Percentiles rank a stretch among this genome's conserved stretches.
Conservation (phyloP, 2,888 invertebrate species). For the Ophraella communa region DNA sequence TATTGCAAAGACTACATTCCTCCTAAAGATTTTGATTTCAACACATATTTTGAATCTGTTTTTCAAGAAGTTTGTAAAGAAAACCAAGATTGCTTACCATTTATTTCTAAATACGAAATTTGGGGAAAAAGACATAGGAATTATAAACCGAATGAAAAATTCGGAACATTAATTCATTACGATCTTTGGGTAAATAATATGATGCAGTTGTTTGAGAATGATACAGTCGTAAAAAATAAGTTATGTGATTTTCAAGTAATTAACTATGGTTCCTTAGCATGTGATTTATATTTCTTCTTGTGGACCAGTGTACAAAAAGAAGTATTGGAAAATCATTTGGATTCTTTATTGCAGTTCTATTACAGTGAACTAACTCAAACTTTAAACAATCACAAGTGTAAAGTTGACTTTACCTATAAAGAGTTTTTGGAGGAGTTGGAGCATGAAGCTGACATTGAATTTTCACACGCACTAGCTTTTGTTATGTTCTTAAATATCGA, state of each 20-base stretch:
- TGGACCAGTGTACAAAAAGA: slow-evolving; percentile 41
- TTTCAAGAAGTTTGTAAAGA: background rate
- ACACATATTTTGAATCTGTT: background rate
- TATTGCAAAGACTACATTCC: background rate
- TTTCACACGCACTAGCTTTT: background rate
- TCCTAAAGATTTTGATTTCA: background rate
- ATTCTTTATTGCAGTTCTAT: slow-evolving; percentile 32
- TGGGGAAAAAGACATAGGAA: background rate
- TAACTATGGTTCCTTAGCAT: slow-evolving; percentile 39
- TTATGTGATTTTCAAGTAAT: slow-evolving; percentile 48
- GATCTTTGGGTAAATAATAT: slow-evolving; percentile 69
- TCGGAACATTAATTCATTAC: slow-evolving; percentile 62
- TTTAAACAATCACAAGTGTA: slow-evolving; percentile 1
- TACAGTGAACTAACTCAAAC: slow-evolving; percentile 4
- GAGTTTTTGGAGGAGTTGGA: slow-evolving; percentile 12
- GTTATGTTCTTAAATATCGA: background rate
- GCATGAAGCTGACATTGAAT: slow-evolving; percentile 1
- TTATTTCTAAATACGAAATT: background rate
- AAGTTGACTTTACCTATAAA: slow-evolving; percentile 5
- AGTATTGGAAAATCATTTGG: slow-evolving; percentile 18
- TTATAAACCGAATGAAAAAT: slow-evolving; percentile 55
- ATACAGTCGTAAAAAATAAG: slow-evolving; percentile 36
- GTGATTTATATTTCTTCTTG: slow-evolving; percentile 47
- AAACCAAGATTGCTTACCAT: background rate
- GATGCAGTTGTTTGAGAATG: slow-evolving; percentile 59